Percentiles rank a stretch among this genome's conserved stretches.
These are phyloP conservation scores for Atherinosoma microstoma DNA, from an alignment of 2,797 vertebrate genomes.

Conservation along the genomic window DNA sequence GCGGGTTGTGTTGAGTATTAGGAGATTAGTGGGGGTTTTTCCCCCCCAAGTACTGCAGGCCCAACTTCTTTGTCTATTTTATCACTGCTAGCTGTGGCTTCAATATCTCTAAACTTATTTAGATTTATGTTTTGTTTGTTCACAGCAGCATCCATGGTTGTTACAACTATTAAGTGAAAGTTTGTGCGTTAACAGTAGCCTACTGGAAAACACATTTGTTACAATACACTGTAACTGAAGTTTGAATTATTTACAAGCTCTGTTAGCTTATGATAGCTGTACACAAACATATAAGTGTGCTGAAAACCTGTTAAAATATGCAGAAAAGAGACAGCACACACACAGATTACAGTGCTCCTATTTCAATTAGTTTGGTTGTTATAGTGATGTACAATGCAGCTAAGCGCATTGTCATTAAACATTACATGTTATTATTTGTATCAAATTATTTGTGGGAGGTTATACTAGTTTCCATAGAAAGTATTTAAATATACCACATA, in stretches of 20 bases:
- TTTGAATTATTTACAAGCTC: neutral
- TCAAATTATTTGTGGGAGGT: too few relatives aligned
- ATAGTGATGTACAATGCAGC: too few relatives aligned
- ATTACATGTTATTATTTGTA: too few relatives aligned
- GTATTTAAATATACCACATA: neutral
- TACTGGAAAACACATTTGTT: neutral
- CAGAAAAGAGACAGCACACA: too few relatives aligned
- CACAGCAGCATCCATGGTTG: neutral
- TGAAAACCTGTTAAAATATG: neutral
- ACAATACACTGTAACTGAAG: neutral
- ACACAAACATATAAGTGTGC: neutral
- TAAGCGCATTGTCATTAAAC: too few relatives aligned
- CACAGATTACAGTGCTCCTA: too few relatives aligned
- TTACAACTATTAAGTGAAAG: neutral
- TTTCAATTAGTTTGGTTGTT: too few relatives aligned
- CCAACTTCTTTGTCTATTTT: neutral
- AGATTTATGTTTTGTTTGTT: constrained; percentile 1
- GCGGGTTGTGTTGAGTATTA: constrained; percentile 21
- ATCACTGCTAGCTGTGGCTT: neutral
- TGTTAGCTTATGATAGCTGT: neutral
- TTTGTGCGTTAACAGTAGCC: neutral
- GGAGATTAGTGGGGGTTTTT: constrained; percentile 1
- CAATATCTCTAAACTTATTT: neutral
- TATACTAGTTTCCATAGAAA: neutral
- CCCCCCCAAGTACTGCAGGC: neutral